These are phyloP conservation scores for Sesamia nonagrioides DNA, from an alignment of 1,140 invertebrate species.

Conservation along the genomic window DNA sequence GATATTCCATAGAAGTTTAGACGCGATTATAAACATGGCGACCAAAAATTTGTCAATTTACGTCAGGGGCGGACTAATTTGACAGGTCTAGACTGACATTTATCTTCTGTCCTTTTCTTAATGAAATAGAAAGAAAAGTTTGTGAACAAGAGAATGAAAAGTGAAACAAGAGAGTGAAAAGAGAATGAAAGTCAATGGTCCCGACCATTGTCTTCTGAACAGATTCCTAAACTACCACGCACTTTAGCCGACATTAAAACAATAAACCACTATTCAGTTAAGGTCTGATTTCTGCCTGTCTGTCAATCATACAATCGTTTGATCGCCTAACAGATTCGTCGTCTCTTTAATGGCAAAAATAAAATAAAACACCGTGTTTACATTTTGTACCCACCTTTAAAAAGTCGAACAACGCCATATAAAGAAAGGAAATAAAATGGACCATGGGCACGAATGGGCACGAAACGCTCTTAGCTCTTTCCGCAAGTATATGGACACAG, in stretches of 20 bases:
- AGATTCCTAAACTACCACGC: not conserved
- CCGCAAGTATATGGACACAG: conserved; percentile 10
- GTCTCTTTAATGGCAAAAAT: conserved; percentile 29
- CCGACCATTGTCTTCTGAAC: too few species aligned
- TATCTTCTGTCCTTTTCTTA: too few species aligned
- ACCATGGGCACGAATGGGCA: conserved; percentile 32
- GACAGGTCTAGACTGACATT: too few species aligned
- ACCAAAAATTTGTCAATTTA: too few species aligned
- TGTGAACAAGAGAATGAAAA: too few species aligned
- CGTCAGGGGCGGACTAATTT: too few species aligned
- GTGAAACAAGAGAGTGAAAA: too few species aligned
- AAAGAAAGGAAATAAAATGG: conserved; percentile 25
- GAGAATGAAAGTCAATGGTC: too few species aligned
- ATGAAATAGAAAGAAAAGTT: too few species aligned
- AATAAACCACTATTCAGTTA: conserved; percentile 26
- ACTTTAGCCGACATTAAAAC: not conserved
- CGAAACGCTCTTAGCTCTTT: conserved; percentile 18
- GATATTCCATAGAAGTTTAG: too few species aligned
- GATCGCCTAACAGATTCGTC: conserved; percentile 13
- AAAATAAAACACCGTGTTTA: conserved; percentile 10
- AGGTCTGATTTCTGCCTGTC: not conserved
- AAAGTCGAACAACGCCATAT: not conserved
- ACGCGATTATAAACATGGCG: too few species aligned
- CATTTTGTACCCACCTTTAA: not conserved
- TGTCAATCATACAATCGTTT: conserved; percentile 13